Conservation (phyloP, 2,797 vertebrate species). For the Garrulus glandarius region DNA sequence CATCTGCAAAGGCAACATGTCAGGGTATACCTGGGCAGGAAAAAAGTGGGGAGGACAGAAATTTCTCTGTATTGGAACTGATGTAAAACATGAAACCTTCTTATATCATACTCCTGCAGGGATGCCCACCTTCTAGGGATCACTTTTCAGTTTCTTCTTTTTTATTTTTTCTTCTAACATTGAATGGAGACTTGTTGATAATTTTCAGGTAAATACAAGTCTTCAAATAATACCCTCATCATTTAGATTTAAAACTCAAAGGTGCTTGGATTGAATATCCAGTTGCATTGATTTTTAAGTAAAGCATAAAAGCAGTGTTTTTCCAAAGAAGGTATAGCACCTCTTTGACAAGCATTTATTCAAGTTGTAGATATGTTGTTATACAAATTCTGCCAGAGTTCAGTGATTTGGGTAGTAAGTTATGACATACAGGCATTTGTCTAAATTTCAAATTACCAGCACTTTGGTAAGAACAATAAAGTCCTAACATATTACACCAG, state of each 20-base stretch:
- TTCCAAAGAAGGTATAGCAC: neutral
- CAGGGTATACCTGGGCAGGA: neutral
- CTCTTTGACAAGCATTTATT: neutral
- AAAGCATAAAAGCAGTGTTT: neutral
- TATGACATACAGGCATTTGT: neutral
- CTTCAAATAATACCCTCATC: neutral
- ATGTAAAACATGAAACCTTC: neutral
- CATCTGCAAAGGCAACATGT: neutral
- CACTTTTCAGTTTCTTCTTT: neutral
- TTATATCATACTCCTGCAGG: neutral
- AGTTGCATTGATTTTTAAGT: neutral
- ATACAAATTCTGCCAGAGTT: neutral
- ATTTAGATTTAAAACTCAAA: neutral
- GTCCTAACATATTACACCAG: neutral
- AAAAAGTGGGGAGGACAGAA: neutral
- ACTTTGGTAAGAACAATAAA: neutral
- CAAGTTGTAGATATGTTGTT: neutral
- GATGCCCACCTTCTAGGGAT: neutral
- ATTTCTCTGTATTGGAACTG: neutral
- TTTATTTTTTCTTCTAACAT: neutral
- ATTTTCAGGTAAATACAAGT: neutral
- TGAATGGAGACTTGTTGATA: neutral
- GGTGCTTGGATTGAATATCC: neutral
- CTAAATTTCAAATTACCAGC: neutral
- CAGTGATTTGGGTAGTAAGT: neutral